These are phyloP conservation scores for Spea multiplicata DNA, from an alignment of 2,113 vertebrate species.

Conservation along the genomic window DNA sequence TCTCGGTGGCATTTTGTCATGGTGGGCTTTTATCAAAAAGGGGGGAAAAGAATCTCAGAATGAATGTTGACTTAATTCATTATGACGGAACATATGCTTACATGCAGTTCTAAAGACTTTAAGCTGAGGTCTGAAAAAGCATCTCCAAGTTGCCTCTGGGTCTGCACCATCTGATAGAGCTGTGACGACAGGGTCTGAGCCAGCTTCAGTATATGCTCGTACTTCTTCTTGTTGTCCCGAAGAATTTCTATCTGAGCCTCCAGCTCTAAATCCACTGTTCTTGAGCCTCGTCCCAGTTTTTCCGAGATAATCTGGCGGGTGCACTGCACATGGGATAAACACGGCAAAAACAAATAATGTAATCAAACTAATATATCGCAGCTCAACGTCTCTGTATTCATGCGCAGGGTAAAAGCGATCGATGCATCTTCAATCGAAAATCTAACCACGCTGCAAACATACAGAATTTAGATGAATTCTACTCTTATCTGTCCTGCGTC, in stretches of 20 bases:
- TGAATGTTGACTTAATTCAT: too few relatives aligned
- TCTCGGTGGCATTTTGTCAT: too few relatives aligned
- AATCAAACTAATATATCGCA: too few relatives aligned
- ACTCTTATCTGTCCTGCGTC: too few relatives aligned
- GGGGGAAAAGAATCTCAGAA: too few relatives aligned
- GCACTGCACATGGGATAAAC: slow-evolving; percentile 68
- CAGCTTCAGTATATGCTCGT: slow-evolving; percentile 87
- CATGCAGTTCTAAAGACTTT: slow-evolving; percentile 93
- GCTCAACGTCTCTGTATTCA: too few relatives aligned
- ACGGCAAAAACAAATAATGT: neutral
- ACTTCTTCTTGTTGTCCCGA: slow-evolving; percentile 94
- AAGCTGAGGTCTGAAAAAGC: slow-evolving; percentile 96
- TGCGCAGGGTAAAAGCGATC: too few relatives aligned
- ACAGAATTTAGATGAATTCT: too few relatives aligned
- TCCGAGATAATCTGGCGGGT: slow-evolving; percentile 96
- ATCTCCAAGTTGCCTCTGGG: slow-evolving; percentile 92
- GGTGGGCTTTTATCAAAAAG: too few relatives aligned
- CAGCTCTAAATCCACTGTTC: slow-evolving; percentile 93
- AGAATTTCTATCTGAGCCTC: slow-evolving; percentile 94
- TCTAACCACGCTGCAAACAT: too few relatives aligned
- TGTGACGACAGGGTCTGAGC: slow-evolving; percentile 86
- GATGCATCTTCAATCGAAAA: too few relatives aligned
- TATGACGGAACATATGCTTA: slow-evolving; percentile 61
- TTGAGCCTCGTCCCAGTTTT: slow-evolving; percentile 94
- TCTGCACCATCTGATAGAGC: slow-evolving; percentile 91